Base-by-base conservation (phyloP, 2,888 invertebrate species). In the Netelia melanura region DNA sequence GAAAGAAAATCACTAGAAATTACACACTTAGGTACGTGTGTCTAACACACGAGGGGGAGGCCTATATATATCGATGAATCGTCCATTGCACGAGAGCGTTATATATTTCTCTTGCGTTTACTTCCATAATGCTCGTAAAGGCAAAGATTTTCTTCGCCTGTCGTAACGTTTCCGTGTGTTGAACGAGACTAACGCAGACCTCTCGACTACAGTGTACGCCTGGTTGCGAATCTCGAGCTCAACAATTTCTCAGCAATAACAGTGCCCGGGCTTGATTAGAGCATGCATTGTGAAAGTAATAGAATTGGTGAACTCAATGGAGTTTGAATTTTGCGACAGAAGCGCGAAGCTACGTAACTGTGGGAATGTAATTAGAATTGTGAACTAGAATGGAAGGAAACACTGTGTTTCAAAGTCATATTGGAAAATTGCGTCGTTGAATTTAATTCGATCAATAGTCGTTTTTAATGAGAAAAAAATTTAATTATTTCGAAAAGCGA, bases 111-210 rank as follows among this genome's bases (percentile, higher is more conserved):
- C 54, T 70, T 23, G 30, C 25, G 25, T 67, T 10, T 48, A 17
- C 56, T 14, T 25, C n/a, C 17, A 58, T 77, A 68, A 67, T 58
- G 11, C 48, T 23, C 52, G 23, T 30, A n/a, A 43, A 6, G 23
- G 21, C 52, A 11, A 68, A 56, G 61, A 48, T 48, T 77, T 21
- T 58, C 23, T 11, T 61, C 56, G 14, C n/a, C 44, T 77, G 44
- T 58, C 77, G 77, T 77, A 77, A 77, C 48, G 48, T 77, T 77
- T 68, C 68, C 68, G 77, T 25, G 76, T 67, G 76, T 67, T 14
- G 11, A 58, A 52, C 25, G 8, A 67, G 56, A 61, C 58, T 67
- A 30, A 3, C 30, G 30, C 11, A 56, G 25, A 56, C 56, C 56
- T 76, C 67, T 54, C 23, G 14, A 52, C 43, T 23, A 9, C 44